Conservation (phyloP, 2,113 vertebrate genomes). For the Callipepla squamata region DNA sequence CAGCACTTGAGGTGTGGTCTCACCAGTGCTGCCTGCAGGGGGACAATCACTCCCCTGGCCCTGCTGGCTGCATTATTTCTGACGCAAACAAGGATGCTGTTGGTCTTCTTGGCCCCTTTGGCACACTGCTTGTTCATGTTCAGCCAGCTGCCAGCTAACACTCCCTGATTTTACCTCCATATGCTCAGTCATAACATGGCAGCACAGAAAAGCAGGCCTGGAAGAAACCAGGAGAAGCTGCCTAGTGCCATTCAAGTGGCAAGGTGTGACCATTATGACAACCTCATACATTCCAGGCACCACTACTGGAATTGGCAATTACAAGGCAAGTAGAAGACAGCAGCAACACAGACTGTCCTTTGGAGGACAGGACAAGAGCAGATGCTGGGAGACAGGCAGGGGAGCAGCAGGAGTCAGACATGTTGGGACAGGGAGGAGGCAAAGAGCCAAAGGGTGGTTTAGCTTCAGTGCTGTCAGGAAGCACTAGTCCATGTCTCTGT, state of each 20-base stretch:
- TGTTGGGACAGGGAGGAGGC: fast-evolving
- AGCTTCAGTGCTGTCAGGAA: background rate
- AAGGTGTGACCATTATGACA: fast-evolving
- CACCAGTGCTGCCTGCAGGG: too few species aligned
- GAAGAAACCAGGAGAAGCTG: background rate
- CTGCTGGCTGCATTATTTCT: too few species aligned
- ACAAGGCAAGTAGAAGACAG: background rate
- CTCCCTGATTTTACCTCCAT: background rate
- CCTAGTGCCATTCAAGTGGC: background rate
- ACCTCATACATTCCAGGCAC: background rate
- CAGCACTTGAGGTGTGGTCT: too few species aligned
- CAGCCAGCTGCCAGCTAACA: too few species aligned
- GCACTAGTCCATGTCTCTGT: background rate
- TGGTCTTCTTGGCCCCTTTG: too few species aligned
- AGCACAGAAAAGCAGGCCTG: background rate
- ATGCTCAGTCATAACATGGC: background rate
- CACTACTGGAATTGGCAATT: background rate
- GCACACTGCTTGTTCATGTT: too few species aligned
- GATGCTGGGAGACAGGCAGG: background rate
- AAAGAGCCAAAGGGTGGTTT: background rate
- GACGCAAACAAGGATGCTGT: too few species aligned
- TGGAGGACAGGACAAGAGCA: background rate
- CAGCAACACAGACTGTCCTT: background rate
- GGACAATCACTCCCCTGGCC: too few species aligned
- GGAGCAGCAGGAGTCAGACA: background rate